phyloP scores from a whole-genome alignment of 1,140 invertebrate species.

The Polypedilum pembai region DNA sequence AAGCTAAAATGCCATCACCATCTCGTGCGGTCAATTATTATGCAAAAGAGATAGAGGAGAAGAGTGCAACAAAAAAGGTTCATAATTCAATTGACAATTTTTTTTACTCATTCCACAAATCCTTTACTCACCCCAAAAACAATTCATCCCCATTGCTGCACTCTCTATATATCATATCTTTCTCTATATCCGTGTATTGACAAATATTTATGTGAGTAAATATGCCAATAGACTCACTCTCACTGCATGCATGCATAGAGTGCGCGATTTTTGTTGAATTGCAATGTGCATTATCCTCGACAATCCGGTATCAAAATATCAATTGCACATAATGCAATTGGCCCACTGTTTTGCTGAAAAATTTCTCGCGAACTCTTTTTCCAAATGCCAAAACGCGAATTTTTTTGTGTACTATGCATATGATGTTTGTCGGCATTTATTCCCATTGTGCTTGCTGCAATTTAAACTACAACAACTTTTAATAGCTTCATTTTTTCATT shows the following conservation, averaged over 20 bases:
- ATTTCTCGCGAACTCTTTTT: background rate
- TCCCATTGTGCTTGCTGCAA: background rate
- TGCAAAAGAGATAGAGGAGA: too few relatives aligned
- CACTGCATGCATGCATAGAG: background rate
- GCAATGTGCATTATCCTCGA: background rate
- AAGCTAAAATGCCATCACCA: background rate
- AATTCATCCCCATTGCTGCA: background rate
- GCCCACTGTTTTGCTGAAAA: conserved; percentile 6
- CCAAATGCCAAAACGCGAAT: too few relatives aligned
- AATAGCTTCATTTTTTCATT: background rate
- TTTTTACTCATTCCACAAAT: background rate
- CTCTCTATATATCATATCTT: background rate
- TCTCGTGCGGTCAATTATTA: too few relatives aligned
- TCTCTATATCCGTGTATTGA: background rate
- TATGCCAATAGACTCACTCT: background rate
- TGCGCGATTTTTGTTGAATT: background rate
- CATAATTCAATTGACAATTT: conserved; percentile 8
- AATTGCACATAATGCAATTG: conserved; percentile 13
- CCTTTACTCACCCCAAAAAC: background rate
- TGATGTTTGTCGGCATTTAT: conserved; percentile 8
- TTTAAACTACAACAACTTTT: background rate
- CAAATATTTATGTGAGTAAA: conserved; percentile 14
- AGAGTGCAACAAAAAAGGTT: background rate
- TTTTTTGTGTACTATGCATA: background rate
- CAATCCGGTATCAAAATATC: conserved; percentile 17